Evolutionary conservation across 2,113 vertebrate species (phyloP).

Genomic region (Crotalus helleri): DNA sequence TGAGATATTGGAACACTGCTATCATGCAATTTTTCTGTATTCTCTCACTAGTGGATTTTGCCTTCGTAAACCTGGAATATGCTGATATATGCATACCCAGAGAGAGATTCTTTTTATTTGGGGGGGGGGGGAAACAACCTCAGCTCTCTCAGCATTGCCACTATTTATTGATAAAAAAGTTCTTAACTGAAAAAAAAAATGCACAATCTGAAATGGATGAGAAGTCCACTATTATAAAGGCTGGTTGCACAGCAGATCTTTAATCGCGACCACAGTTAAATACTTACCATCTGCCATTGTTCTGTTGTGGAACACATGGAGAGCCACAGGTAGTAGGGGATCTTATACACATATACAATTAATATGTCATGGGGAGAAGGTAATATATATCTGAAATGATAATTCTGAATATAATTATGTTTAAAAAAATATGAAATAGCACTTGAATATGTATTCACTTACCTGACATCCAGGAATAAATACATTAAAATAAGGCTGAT

Average conservation of each 20-base stretch:
- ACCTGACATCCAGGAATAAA: not conserved
- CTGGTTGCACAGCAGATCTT: not conserved
- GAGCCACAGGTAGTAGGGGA: not conserved
- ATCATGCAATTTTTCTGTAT: no score
- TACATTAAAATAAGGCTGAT: not conserved
- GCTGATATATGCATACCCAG: not conserved
- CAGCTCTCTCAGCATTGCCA: not conserved
- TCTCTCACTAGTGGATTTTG: no score
- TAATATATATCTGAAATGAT: not conserved
- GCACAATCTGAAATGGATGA: not conserved
- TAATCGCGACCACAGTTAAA: not conserved
- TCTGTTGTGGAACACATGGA: not conserved
- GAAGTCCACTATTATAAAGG: not conserved
- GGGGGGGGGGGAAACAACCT: accelerated
- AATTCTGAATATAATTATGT: not conserved
- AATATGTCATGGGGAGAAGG: not conserved
- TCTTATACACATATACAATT: not conserved
- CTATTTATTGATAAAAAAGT: not conserved
- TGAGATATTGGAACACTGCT: no score
- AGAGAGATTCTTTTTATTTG: not conserved
- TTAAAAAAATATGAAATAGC: not conserved
- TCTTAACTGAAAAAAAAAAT: not conserved
- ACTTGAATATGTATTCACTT: not conserved
- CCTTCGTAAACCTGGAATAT: no score
- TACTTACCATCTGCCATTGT: not conserved